Evolutionary conservation across 2,888 invertebrate genomes (phyloP).

Genomic region (Drosophila pseudotalamancana): DNA sequence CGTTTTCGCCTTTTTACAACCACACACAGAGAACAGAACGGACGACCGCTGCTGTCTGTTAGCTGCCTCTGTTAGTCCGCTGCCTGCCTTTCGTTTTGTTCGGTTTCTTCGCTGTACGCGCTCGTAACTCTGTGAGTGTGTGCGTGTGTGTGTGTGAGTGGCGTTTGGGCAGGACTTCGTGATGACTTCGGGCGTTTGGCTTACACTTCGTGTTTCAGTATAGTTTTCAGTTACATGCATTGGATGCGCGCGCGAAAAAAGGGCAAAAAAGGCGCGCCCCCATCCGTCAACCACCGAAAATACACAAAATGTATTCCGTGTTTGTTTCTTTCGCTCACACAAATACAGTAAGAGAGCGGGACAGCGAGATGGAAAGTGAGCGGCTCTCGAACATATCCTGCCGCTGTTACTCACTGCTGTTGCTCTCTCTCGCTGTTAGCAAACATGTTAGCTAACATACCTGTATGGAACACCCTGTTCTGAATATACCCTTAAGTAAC

Average conservation of each 20-base stretch:
- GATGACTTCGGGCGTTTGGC: slow-evolving; percentile 48
- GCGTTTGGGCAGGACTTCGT: slow-evolving; percentile 69
- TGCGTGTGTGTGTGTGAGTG: slow-evolving; percentile 19
- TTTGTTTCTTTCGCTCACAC: slow-evolving; percentile 26
- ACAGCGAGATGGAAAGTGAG: slow-evolving; percentile 5
- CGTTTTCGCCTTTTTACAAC: slow-evolving; percentile 80
- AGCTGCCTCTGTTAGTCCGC: slow-evolving; percentile 51
- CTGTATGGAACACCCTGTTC: slow-evolving; percentile 18
- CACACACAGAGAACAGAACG: slow-evolving; percentile 70
- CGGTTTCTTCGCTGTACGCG: slow-evolving; percentile 33
- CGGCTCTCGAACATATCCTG: slow-evolving; percentile 19
- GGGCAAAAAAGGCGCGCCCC: slow-evolving; percentile 62
- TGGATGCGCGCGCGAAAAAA: slow-evolving; percentile 63
- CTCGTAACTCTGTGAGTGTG: slow-evolving; percentile 17
- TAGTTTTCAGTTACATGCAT: slow-evolving; percentile 74
- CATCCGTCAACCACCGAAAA: slow-evolving; percentile 60
- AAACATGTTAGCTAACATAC: slow-evolving; percentile 18
- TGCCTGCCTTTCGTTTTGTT: slow-evolving; percentile 35
- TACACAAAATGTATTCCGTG: slow-evolving; percentile 63
- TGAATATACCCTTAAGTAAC: slow-evolving; percentile 9
- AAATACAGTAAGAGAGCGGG: background rate
- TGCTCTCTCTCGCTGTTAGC: slow-evolving; percentile 17
- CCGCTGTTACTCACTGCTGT: background rate
- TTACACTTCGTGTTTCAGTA: slow-evolving; percentile 40
- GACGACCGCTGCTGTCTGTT: slow-evolving; percentile 61